Evolutionary conservation across 2,888 invertebrate genomes (phyloP).

Genomic region (Buathra laborator): DNA sequence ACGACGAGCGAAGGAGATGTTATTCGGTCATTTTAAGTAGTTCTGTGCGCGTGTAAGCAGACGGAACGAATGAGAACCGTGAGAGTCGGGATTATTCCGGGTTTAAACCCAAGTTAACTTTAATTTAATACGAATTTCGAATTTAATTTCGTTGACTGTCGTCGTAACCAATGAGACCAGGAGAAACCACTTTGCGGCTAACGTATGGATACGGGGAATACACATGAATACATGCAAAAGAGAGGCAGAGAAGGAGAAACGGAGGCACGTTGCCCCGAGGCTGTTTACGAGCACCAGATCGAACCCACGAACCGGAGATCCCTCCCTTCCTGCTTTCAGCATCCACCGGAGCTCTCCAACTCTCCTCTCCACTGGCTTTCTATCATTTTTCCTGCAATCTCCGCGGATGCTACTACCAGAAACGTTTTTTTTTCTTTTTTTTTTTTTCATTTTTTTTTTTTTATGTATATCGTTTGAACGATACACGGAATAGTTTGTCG

Average conservation of each 20-base stretch:
- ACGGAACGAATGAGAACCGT: neutral
- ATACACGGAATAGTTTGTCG: too few relatives aligned
- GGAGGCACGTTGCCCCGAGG: slow-evolving; percentile 50
- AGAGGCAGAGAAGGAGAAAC: neutral
- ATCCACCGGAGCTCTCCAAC: slow-evolving; percentile 29
- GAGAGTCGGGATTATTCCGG: neutral
- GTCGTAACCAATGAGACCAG: slow-evolving; percentile 30
- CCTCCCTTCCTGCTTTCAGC: slow-evolving; percentile 52
- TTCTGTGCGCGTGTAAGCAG: neutral
- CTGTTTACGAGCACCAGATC: slow-evolving; percentile 60
- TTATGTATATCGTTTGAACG: neutral
- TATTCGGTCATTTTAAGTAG: slow-evolving; percentile 32
- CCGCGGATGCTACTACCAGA: neutral
- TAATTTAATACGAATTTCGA: slow-evolving; percentile 56
- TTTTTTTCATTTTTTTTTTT: neutral
- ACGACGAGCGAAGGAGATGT: slow-evolving; percentile 32
- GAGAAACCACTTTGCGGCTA: slow-evolving; percentile 37
- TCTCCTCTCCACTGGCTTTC: slow-evolving; percentile 22
- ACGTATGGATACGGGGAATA: neutral
- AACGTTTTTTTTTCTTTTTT: slow-evolving; percentile 6
- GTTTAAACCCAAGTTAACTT: slow-evolving; percentile 26
- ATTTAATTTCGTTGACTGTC: slow-evolving; percentile 50
- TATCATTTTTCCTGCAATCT: slow-evolving; percentile 46
- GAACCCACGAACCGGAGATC: slow-evolving; percentile 59
- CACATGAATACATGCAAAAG: neutral